Evolutionary conservation across 64 coral and sea anemone species (phyloP), one percentile per base, ranked within the genome.

Genomic region (Hydrozoanthus tunicans): DNA sequence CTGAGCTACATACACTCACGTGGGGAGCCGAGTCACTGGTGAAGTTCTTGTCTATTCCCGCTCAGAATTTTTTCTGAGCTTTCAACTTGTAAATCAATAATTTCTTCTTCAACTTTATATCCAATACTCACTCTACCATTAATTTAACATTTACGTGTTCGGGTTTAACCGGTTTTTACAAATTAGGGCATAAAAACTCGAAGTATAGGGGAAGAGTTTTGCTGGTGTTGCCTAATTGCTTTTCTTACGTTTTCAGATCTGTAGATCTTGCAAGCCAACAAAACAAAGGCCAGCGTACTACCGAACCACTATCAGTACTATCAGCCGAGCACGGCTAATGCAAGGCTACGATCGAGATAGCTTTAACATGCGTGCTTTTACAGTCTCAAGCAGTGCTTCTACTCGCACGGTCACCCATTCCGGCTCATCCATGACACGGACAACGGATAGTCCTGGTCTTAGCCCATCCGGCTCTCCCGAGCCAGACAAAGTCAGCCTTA

Each of bases 361-460:
- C 23, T 70, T 71, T 25, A 65, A 14, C 14, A 55, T 20, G 53
- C 66, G 66, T 71, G 65, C 66, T 11, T 80, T 59, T n/a, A 86
- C 65, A 25, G 5, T 70, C 20, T 72, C 82, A 5, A 86, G 15
- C 17, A 86, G 82, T 86, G 82, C 66, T 53, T 26, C n/a, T 6
- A 71, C 17, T 86, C 82, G 82, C 17, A 70, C 64, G 17, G 7
- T n/a, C 3, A 86, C 65, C n/a, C 82, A 54, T 5, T 86, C 82
- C 2, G 32, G 32, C 32, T 86, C 82, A 86, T 14, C 82, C 3
- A 56, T 72, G n/a, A 86, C 82, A 72, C 65, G 82, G 5, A 72
- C 64, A 59, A 86, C 65, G 9, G 66, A 58, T 0, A 55, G 64
- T 5, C 51, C 54, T 58, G 8, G 11, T 51, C 67, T 58, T 7